These are phyloP conservation scores for Hemicordylus capensis DNA, from an alignment of 2,113 vertebrate species.

Conservation along the genomic window DNA sequence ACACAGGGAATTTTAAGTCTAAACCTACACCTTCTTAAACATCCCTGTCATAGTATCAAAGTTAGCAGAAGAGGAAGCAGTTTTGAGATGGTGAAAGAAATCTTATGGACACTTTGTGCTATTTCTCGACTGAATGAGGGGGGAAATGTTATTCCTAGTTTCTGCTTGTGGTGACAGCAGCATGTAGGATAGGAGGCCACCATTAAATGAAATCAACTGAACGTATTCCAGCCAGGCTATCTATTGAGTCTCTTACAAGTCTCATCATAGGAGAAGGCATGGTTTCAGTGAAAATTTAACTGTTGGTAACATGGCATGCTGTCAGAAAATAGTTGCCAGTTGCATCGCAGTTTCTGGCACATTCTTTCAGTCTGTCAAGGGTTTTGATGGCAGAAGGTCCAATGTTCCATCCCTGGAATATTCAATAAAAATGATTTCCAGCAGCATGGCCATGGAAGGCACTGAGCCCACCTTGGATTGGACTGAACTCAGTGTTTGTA, in stretches of 20 bases:
- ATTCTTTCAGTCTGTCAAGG: neutral
- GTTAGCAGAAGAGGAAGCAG: neutral
- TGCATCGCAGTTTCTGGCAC: neutral
- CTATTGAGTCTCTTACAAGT: neutral
- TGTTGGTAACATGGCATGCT: neutral
- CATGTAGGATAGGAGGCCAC: neutral
- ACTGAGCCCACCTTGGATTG: neutral
- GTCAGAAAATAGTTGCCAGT: too few relatives aligned
- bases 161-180: too few relatives aligned
- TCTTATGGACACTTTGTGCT: neutral
- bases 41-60: neutral
- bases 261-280: neutral
- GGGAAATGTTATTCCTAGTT: too few relatives aligned
- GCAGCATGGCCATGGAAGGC: too few relatives aligned
- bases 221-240: neutral
- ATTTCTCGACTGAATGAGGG: neutral
- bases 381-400: too few relatives aligned
- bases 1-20: neutral
- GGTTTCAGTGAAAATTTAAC: neutral
- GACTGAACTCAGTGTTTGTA: neutral
- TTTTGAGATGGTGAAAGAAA: neutral
- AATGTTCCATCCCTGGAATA: too few relatives aligned
- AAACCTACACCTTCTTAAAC: neutral
- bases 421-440: too few relatives aligned
- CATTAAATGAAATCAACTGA: neutral